Percentiles rank a stretch among this genome's conserved stretches.
Conservation (phyloP, 1,140 invertebrate genomes). For the Geopemphigus sp. region DNA sequence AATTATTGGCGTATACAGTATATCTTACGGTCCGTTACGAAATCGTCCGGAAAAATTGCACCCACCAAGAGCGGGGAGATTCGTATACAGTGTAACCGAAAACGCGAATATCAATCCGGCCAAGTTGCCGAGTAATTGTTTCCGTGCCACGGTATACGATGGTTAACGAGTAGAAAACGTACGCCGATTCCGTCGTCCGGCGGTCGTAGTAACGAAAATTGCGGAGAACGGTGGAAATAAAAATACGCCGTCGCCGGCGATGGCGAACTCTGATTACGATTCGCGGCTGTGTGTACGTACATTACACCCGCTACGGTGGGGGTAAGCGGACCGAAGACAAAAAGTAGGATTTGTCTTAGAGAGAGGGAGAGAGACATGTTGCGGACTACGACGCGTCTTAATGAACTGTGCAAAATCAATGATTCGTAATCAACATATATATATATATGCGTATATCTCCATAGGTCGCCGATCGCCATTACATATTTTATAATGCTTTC, state of each 20-base stretch:
- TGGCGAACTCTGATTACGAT: neutral
- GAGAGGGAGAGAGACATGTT: no score
- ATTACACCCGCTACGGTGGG: neutral
- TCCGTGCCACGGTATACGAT: neutral
- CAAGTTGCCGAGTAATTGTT: no score
- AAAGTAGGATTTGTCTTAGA: neutral
- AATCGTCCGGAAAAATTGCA: neutral
- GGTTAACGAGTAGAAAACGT: no score
- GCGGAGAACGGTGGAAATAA: neutral
- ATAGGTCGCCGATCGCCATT: neutral
- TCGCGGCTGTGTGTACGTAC: neutral
- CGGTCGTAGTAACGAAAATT: no score
- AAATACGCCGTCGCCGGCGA: neutral
- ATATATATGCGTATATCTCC: neutral
- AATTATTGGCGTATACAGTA: slow-evolving; percentile 23
- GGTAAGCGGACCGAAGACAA: neutral
- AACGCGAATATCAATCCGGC: neutral
- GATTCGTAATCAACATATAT: neutral
- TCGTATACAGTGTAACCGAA: no score
- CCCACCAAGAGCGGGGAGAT: neutral
- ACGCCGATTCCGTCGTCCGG: no score
- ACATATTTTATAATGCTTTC: neutral
- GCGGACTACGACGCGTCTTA: slow-evolving; percentile 3
- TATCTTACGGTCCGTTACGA: neutral
- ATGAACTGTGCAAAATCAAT: slow-evolving; percentile 33